Conservation (phyloP, 2,113 vertebrate species). For the Sus scrofa region DNA sequence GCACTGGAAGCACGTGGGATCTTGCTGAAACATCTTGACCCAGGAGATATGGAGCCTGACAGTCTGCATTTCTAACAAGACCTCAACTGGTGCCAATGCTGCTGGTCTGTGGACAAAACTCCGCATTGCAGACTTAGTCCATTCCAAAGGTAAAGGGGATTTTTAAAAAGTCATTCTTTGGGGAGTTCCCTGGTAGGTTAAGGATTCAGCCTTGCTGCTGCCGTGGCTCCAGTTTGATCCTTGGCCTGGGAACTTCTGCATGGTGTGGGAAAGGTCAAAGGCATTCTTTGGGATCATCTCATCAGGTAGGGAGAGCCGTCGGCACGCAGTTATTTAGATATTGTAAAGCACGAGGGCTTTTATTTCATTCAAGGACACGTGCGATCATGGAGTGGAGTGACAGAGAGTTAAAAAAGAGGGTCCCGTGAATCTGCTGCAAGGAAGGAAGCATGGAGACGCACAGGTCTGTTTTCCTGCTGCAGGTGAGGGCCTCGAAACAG, state of each 20-base stretch:
- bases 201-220: too few species aligned
- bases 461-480: neutral
- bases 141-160: neutral
- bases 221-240: too few species aligned
- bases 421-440: neutral
- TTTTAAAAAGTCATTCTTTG: neutral
- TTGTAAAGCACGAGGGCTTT: neutral
- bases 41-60: neutral
- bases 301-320: neutral
- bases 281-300: neutral
- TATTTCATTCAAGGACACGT: neutral
- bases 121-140: neutral
- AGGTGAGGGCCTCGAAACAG: fast-evolving
- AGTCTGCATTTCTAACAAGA: neutral
- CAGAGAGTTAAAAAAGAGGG: neutral
- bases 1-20: neutral
- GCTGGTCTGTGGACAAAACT: neutral
- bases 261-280: neutral
- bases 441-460: neutral
- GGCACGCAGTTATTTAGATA: neutral
- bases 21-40: neutral
- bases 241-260: too few species aligned
- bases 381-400: neutral
- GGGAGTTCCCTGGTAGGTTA: too few species aligned
- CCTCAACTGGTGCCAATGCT: fast-evolving